Conservation (phyloP, 2,113 vertebrate genomes). For the Neoarius graeffei region DNA sequence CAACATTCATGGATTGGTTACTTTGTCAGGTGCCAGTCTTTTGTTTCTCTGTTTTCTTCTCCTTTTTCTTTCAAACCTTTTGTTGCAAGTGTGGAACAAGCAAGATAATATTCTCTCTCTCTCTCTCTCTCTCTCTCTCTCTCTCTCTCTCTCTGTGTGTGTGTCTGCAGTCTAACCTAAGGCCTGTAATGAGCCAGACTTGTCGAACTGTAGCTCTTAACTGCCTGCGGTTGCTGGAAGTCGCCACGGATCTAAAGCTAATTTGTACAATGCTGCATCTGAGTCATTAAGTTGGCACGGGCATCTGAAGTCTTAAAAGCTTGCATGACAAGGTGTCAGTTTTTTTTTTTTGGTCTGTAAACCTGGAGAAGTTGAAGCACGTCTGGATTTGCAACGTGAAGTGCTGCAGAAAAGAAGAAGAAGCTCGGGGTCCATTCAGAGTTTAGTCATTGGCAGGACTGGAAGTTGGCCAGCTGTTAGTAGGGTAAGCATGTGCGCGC, state of each 20-base stretch:
- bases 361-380: slow-evolving; percentile 23
- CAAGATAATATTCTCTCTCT: slow-evolving; percentile 28
- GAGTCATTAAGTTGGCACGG: slow-evolving; percentile 42
- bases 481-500: slow-evolving; percentile 27
- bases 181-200: slow-evolving; percentile 42
- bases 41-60: slow-evolving; percentile 48
- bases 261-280: slow-evolving; percentile 57
- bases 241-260: slow-evolving; percentile 45
- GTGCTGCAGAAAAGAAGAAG: background rate
- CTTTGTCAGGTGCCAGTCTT: slow-evolving; percentile 56
- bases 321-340: slow-evolving; percentile 52
- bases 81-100: slow-evolving; percentile 40
- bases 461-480: slow-evolving; percentile 34
- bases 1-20: slow-evolving; percentile 57
- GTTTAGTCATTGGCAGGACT: slow-evolving; percentile 3
- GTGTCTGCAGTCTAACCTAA: slow-evolving; percentile 33
- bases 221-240: slow-evolving; percentile 51
- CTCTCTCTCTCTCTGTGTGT: slow-evolving; percentile 33
- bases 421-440: slow-evolving; percentile 3
- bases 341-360: slow-evolving; percentile 40
- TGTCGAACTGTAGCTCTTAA: slow-evolving; percentile 32
- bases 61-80: slow-evolving; percentile 23
- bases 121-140: slow-evolving; percentile 13
- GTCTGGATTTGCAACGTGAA: background rate
- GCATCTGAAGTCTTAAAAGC: slow-evolving; percentile 41